phyloP scores from a whole-genome alignment of 92 coral and sea anemone species.

The Micromussa lordhowensis region DNA sequence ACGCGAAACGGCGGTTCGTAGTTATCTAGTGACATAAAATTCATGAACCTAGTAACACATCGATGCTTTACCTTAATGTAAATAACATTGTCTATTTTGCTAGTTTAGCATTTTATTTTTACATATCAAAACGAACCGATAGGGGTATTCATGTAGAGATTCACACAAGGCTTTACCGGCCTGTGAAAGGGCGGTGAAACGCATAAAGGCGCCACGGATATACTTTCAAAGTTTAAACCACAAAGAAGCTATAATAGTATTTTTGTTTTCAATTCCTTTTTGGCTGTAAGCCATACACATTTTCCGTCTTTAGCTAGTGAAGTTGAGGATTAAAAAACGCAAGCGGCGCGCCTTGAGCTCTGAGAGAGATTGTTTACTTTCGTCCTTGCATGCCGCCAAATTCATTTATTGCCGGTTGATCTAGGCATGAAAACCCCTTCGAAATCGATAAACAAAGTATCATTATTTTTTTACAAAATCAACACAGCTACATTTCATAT shows the following conservation, averaged over 20 bases:
- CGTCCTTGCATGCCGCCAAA: constrained; percentile 21
- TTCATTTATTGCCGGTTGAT: constrained; percentile 21
- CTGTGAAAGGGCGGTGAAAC: not conserved
- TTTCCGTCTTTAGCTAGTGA: constrained; percentile 21
- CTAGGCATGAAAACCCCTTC: constrained; percentile 2
- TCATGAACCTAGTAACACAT: constrained; percentile 14
- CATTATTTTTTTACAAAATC: constrained; percentile 38
- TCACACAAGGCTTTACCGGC: not conserved
- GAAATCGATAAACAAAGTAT: constrained; percentile 15
- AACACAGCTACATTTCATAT: constrained; percentile 33
- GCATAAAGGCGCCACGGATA: not conserved
- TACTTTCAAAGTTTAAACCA: not conserved
- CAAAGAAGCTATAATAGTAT: not conserved
- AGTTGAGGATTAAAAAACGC: not conserved
- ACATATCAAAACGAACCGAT: constrained; percentile 65
- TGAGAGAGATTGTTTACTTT: constrained; percentile 23
- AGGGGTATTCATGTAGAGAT: constrained; percentile 29
- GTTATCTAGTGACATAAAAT: not conserved
- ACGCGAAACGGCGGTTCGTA: constrained; percentile 10
- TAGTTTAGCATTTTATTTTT: constrained; percentile 60
- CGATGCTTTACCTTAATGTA: constrained; percentile 43
- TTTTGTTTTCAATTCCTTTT: constrained; percentile 21
- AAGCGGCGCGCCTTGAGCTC: constrained; percentile 5
- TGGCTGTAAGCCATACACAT: constrained; percentile 22
- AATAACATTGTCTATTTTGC: constrained; percentile 55